Evolutionary conservation across 1,140 invertebrate species (phyloP), one percentile per base, ranked within the genome.

Genomic region (Calycopis cecrops): DNA sequence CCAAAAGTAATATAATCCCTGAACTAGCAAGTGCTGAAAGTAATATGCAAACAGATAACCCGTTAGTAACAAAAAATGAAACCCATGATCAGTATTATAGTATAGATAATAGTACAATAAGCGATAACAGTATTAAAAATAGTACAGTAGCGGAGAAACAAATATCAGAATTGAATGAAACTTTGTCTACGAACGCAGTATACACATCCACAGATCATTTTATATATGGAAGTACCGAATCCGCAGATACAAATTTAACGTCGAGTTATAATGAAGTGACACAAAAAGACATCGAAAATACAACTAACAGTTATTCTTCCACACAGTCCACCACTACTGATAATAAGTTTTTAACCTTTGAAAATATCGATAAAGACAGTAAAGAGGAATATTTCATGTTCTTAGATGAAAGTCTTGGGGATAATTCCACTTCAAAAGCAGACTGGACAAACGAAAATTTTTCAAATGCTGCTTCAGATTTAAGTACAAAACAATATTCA

Each of bases 381-480:
- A 44, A 44, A 44, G 40, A 44, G 6, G 40, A 44, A 7, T 44
- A 44, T 14, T 16, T 44, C 1, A 44, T 44, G 17, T 18, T 44
- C 3, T 18, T 44, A 9, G 38, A 40, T 44, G 9, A 17, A 9
- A 9, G 12, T 16, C 14, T 16, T 16, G 3, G 2, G 6, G 6
- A 16, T 44, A 44, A 17, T 6, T 7, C 2, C 14, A 44, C 14
- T 16, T 3, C 14, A 16, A 44, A 8, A 3, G 16, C 8, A 17
- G 14, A 16, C 14, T 17, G 14, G 9, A 17, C 40, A 44, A 9
- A 9, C 17, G 40, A 44, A 17, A 12, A 17, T 8, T 9, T 1
- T 9, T 16, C 14, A 44, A 9, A 16, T 44, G 16, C 14, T 14
- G 40, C 9, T 16, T 16, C 40, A 44, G 40, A 44, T 14, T 44